Conservation (phyloP, 2,113 vertebrate genomes). For the Otis tarda region DNA sequence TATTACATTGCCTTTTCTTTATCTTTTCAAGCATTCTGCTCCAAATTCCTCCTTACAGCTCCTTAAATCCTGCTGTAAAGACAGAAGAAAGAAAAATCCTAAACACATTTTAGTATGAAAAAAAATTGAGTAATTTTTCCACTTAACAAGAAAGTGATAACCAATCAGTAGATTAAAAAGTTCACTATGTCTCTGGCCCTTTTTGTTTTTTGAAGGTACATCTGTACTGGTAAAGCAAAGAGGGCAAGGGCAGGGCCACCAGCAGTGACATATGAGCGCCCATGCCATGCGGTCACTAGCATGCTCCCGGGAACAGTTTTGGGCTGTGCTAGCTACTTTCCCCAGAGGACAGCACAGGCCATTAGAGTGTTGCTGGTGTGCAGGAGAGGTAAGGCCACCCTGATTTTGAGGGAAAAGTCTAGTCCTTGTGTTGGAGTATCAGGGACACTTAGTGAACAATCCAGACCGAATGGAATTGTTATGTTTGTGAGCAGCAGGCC, state of each 20-base stretch:
- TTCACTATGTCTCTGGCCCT: not conserved
- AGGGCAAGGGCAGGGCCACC: not conserved
- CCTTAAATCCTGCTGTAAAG: not conserved
- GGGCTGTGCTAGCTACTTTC: not conserved
- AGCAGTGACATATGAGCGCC: not conserved
- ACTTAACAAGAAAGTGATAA: not conserved
- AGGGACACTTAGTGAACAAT: too few relatives aligned
- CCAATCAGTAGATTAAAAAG: not conserved
- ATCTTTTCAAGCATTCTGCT: not conserved
- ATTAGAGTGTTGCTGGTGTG: not conserved
- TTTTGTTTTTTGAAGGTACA: not conserved
- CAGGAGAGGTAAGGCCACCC: not conserved
- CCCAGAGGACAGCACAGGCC: not conserved
- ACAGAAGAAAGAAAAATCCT: not conserved
- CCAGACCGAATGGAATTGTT: too few relatives aligned
- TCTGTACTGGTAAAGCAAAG: not conserved
- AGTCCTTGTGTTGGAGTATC: too few relatives aligned
- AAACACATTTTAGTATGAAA: not conserved
- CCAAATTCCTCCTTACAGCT: not conserved
- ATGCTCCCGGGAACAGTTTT: not conserved
- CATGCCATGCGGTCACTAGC: not conserved
- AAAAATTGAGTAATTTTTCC: not conserved
- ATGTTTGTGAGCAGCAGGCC: too few relatives aligned
- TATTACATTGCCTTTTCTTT: not conserved
- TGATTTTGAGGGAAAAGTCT: not conserved